These are phyloP conservation scores for Epicauta chinensis DNA, from an alignment of 1,140 invertebrate genomes.

Conservation along the genomic window DNA sequence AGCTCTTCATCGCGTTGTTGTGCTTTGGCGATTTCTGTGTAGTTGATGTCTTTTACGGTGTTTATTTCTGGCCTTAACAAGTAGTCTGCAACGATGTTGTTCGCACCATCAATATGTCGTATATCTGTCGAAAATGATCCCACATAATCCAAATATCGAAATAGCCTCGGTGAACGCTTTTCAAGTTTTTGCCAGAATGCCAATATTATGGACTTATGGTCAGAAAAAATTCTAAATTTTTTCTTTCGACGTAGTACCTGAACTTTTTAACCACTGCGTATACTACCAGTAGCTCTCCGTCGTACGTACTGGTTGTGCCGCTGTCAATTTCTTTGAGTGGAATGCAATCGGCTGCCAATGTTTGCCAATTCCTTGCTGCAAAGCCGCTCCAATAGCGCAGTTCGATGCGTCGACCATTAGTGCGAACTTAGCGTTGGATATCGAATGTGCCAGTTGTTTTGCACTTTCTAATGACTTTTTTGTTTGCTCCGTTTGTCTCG, in stretches of 20 bases:
- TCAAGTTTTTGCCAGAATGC: conserved; percentile 32
- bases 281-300: conserved; percentile 45
- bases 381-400: conserved; percentile 25
- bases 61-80: conserved; percentile 31
- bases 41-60: conserved; percentile 31
- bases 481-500: conserved; percentile 29
- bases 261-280: conserved; percentile 39
- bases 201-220: conserved; percentile 42
- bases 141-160: conserved; percentile 34
- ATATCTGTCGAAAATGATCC: conserved; percentile 38
- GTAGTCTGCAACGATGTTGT: conserved; percentile 34
- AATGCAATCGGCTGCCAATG: conserved; percentile 15
- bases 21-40: conserved; percentile 1
- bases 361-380: conserved; percentile 29
- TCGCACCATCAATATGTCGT: conserved; percentile 32
- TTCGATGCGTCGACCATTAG: conserved; percentile 33
- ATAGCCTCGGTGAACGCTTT: conserved; percentile 30
- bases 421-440: conserved; percentile 18
- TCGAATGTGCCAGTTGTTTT: conserved; percentile 30
- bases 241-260: conserved; percentile 31
- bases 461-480: conserved; percentile 29
- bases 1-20: conserved; percentile 18
- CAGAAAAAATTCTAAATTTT: conserved; percentile 36
- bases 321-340: conserved; percentile 28
- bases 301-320: conserved; percentile 39